phyloP scores from a whole-genome alignment of 2,888 invertebrate genomes.

The Elaeidobius kamerunicus region DNA sequence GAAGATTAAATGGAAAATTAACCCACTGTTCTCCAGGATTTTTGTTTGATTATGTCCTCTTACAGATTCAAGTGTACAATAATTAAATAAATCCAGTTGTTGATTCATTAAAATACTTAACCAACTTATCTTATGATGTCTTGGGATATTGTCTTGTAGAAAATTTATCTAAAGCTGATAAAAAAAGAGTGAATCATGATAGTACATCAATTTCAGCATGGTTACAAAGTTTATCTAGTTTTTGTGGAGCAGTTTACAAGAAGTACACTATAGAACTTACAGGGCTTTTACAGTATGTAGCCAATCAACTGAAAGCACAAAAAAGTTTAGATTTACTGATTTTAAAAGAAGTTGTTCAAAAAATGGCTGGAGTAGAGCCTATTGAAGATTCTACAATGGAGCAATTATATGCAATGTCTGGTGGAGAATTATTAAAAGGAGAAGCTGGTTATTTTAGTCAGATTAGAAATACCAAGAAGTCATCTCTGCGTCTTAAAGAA shows the following conservation, averaged over 20 bases:
- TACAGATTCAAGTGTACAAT: conserved; percentile 50
- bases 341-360: conserved; percentile 95
- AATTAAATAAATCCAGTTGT: conserved; percentile 76
- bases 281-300: conserved; percentile 93
- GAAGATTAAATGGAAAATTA: conserved; percentile 92
- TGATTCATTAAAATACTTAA: conserved; percentile 95
- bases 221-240: conserved; percentile 92
- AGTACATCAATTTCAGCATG: conserved; percentile 90
- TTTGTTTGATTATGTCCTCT: conserved; percentile 84
- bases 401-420: conserved; percentile 94
- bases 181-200: conserved; percentile 74
- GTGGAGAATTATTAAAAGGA: conserved; percentile 90
- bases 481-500: conserved; percentile 91
- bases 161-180: conserved; percentile 76
- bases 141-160: conserved; percentile 94
- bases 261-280: conserved; percentile 96
- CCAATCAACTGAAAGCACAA: conserved; percentile 93
- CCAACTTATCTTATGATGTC: conserved; percentile 92
- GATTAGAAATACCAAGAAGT: conserved; percentile 94
- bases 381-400: conserved; percentile 95
- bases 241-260: conserved; percentile 95
- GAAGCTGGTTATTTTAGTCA: conserved; percentile 98
- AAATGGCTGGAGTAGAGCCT: conserved; percentile 99
- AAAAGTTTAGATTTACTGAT: conserved; percentile 92
- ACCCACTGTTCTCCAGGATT: conserved; percentile 95